These are phyloP conservation scores for Pelmatolapia mariae DNA, from an alignment of 2,113 vertebrate genomes.

Conservation along the genomic window DNA sequence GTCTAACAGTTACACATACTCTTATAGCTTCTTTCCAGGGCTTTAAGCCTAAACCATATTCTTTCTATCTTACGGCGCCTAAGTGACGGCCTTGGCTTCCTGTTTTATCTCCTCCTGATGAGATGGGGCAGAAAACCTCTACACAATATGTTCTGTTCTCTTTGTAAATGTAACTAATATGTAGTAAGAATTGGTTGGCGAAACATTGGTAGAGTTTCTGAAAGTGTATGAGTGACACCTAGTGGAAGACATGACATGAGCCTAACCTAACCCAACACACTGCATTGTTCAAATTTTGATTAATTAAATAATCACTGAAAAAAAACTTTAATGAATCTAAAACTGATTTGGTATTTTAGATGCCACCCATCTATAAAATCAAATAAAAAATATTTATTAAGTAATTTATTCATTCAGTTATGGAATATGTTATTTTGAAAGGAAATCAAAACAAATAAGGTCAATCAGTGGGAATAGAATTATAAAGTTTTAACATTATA, in stretches of 20 bases:
- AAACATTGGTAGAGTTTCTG: not conserved
- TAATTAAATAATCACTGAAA: not conserved
- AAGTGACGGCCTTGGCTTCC: not conserved
- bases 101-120: not conserved
- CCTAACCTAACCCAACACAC: not conserved
- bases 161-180: not conserved
- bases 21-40: not conserved
- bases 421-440: not conserved
- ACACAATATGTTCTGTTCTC: not conserved
- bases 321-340: fast-evolving
- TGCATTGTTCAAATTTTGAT: not conserved
- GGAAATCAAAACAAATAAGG: not conserved
- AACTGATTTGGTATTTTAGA: not conserved
- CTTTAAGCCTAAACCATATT: not conserved
- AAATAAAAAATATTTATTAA: not conserved
- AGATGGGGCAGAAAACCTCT: not conserved
- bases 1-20: not conserved
- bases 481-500: not conserved
- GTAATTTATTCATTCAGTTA: not conserved
- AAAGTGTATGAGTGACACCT: slow-evolving; percentile 61
- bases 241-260: slow-evolving; percentile 30
- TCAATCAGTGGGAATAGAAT: no score
- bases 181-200: not conserved
- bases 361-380: not conserved
- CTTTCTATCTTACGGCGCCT: not conserved